These are phyloP conservation scores for Benitochromis conjunctus DNA, from an alignment of 2,113 vertebrate species.

Conservation along the genomic window DNA sequence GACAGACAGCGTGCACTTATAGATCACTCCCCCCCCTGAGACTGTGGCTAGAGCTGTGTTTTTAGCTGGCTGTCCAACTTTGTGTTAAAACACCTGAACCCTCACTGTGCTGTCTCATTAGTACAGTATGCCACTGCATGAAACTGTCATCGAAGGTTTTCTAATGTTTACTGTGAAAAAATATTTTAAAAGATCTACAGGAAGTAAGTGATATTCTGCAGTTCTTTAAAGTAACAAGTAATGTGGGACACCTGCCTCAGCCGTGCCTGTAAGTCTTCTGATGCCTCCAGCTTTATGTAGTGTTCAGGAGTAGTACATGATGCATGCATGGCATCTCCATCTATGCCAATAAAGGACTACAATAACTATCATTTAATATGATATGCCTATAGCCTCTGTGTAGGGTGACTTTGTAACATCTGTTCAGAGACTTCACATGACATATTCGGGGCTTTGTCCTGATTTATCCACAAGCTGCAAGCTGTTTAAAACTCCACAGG, in stretches of 20 bases:
- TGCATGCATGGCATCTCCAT: neutral
- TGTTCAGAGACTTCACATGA: neutral
- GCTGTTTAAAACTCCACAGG: neutral
- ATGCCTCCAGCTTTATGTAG: neutral
- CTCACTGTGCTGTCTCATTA: no score
- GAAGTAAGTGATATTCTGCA: neutral
- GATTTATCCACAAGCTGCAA: neutral
- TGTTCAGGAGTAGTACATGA: fast-evolving
- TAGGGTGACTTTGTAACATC: neutral
- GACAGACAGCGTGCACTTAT: neutral
- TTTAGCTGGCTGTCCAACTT: neutral
- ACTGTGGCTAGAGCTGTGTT: neutral
- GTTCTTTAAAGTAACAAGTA: neutral
- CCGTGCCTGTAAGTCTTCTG: no score
- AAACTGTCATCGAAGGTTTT: neutral
- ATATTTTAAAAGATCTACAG: fast-evolving
- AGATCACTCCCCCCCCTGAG: constrained; percentile 42
- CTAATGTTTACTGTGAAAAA: neutral
- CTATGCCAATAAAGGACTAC: neutral
- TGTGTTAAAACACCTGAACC: no score
- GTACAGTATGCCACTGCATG: no score
- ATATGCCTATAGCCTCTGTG: neutral
- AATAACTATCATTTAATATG: neutral
- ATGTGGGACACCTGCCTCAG: neutral
- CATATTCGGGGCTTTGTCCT: neutral